Base-by-base conservation (phyloP, 2,113 vertebrate genomes). In the Athene cunicularia region DNA sequence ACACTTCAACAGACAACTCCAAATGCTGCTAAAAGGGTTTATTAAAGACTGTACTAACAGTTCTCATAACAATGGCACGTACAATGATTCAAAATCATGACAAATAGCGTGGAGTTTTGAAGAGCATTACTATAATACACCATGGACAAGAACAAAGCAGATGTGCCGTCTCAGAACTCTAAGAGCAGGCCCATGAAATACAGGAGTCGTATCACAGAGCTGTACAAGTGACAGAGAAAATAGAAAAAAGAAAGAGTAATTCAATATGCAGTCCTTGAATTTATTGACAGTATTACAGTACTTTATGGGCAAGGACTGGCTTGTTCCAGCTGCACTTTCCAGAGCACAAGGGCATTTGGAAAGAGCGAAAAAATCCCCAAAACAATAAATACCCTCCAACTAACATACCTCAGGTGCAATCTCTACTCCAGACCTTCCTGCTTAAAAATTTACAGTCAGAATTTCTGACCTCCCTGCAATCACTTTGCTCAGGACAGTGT, bases 11-110 rank as follows among this genome's bases (percentile, higher is more conserved):
- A 95, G 66, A 77, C 20, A 14, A 96, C 83, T 96, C 39, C 86
- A 97, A 75, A 95, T 90, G 88, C 91, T 98, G 96, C 95, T 98
- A 96, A 97, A 98, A 98, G 96, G 90, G 96, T 98, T 98, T 98
- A 98, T 98, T 98, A 96, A 84, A 96, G 96, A 97, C 95, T 87
- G 97, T 84, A 60, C 96, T 97, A 97, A 92, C 95, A 95, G 96
- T 80, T 97, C 75, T 79, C 63, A 20, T 96, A 97, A 98, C 96
- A 97, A 97, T 97, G 98, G 98, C 97, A 98, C 97, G 4, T 96
- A 98, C 92, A 97, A 64, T 93, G 97, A 94, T 97, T 97, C 95
- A 97, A 96, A 98, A 95, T 90, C 94, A 86, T 93, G 90, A 97
- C 93, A 93, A 82, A 93, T 66, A 90, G 93, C 6, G 9, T 97